Conservation (phyloP, 2,113 vertebrate species). For the Rhadina sibilatrix region DNA sequence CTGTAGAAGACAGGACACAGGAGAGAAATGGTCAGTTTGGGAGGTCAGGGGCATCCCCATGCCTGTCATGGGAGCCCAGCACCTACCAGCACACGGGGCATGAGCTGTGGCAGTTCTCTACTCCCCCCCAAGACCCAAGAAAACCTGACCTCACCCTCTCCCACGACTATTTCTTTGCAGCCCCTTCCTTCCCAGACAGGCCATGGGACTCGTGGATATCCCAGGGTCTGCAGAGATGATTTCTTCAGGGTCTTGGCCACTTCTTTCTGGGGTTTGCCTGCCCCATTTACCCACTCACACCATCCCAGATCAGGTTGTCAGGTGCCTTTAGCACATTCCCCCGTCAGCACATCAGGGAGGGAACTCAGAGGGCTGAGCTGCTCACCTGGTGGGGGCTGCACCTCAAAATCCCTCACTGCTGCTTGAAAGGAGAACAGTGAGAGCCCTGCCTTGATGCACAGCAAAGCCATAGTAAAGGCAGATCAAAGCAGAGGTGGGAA, state of each 20-base stretch:
- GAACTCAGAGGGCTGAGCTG: not conserved
- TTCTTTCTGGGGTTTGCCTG: not conserved
- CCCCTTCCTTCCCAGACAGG: not conserved
- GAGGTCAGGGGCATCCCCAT: accelerated
- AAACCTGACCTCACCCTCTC: not conserved
- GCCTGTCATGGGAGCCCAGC: not conserved
- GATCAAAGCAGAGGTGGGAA: not conserved
- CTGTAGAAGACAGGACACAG: slow-evolving; percentile 27
- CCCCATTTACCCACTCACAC: not conserved
- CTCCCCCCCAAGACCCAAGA: too few relatives aligned
- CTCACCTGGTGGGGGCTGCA: not conserved
- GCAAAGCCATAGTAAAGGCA: not conserved
- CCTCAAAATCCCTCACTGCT: not conserved
- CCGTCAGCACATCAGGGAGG: not conserved
- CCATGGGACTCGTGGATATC: accelerated
- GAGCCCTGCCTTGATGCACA: not conserved
- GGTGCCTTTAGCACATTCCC: not conserved
- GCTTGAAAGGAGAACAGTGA: not conserved
- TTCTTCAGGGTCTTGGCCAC: not conserved
- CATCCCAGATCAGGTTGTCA: not conserved
- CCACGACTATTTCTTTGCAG: not conserved
- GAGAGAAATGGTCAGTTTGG: not conserved
- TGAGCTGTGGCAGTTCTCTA: not conserved
- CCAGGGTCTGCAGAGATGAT: not conserved
- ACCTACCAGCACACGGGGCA: not conserved